Percentiles rank a stretch among this genome's conserved stretches.
phyloP scores from a whole-genome alignment of 2,888 invertebrate genomes.

The Euzetes globulus region DNA sequence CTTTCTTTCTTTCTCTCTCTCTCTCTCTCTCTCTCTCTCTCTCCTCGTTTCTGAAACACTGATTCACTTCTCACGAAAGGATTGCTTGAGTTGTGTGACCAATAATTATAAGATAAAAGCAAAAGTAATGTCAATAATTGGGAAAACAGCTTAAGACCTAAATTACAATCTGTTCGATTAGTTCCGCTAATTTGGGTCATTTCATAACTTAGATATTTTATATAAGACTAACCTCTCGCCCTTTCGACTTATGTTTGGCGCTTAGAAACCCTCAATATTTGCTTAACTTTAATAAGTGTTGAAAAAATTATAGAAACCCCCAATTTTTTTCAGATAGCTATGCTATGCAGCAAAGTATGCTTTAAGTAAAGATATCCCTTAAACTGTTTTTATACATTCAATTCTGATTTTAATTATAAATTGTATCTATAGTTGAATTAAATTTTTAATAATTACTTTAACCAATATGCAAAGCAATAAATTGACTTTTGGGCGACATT shows the following conservation, averaged over 20 bases:
- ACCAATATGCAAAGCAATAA: not conserved
- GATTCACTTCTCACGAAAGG: slow-evolving; percentile 10
- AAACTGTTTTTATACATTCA: not conserved
- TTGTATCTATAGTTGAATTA: not conserved
- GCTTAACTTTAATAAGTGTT: not conserved
- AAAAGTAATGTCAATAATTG: slow-evolving; percentile 4
- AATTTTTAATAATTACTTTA: not conserved
- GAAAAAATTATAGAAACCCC: not conserved
- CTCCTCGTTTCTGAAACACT: not conserved
- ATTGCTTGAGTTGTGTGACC: slow-evolving; percentile 7
- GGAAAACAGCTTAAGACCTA: not conserved
- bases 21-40: slow-evolving; percentile 5
- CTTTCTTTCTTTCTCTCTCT: not conserved
- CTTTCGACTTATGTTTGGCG: not conserved
- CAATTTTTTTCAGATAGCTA: not conserved
- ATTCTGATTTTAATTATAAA: too few species aligned
- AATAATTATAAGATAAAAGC: slow-evolving; percentile 23
- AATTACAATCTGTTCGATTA: not conserved
- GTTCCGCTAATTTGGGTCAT: not conserved
- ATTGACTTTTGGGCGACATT: not conserved
- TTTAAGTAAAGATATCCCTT: not conserved
- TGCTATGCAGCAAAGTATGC: not conserved
- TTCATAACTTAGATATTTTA: not conserved
- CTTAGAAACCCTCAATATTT: not conserved
- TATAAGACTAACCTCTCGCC: not conserved